These are phyloP conservation scores for Dicyrtoma fusca DNA, from an alignment of 2,888 invertebrate genomes.

Conservation along the genomic window DNA sequence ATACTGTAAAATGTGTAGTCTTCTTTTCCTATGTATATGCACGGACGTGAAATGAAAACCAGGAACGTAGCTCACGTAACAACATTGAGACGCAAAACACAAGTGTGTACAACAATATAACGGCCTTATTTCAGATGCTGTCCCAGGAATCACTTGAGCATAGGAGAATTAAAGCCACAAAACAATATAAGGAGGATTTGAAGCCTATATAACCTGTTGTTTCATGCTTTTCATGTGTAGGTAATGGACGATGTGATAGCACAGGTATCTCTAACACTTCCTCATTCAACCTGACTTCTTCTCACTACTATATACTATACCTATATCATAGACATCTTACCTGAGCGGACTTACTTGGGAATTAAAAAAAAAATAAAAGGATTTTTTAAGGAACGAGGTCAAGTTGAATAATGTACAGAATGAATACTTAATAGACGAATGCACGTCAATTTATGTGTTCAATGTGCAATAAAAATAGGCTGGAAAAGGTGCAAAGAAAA, in stretches of 20 bases:
- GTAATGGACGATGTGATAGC: slow-evolving; percentile 14
- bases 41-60: slow-evolving; percentile 19
- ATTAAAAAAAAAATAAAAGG: slow-evolving; percentile 8
- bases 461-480: slow-evolving; percentile 28
- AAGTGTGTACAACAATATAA: slow-evolving; percentile 36
- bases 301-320: not conserved
- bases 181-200: slow-evolving; percentile 42
- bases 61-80: slow-evolving; percentile 31
- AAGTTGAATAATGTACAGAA: slow-evolving; percentile 5
- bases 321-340: not conserved
- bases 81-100: slow-evolving; percentile 9
- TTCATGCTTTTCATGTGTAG: slow-evolving; percentile 27
- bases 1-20: slow-evolving; percentile 33
- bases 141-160: slow-evolving; percentile 40
- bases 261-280: slow-evolving; percentile 5
- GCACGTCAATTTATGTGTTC: slow-evolving; percentile 13
- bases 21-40: not conserved
- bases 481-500: slow-evolving; percentile 21
- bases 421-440: slow-evolving; percentile 14
- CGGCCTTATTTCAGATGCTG: slow-evolving; percentile 37
- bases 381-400: slow-evolving; percentile 15
- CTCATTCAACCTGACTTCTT: slow-evolving; percentile 2
- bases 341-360: too few relatives aligned
- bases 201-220: slow-evolving; percentile 38
- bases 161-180: slow-evolving; percentile 42